Percentiles rank a stretch among this genome's conserved stretches.
Conservation (phyloP, 2,113 vertebrate genomes). For the Ibidorhyncha struthersii region DNA sequence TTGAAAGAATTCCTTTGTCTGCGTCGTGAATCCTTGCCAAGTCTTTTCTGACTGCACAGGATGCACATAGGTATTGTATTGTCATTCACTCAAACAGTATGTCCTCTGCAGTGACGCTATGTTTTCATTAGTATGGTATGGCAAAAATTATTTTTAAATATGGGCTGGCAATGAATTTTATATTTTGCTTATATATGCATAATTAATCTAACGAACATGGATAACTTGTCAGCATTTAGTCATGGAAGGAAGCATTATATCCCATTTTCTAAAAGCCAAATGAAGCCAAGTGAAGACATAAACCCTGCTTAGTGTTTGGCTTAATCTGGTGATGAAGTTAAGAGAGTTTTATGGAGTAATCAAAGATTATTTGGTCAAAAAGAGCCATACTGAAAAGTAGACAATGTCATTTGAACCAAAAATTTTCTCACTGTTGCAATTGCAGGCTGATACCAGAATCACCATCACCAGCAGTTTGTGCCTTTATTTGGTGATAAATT, state of each 20-base stretch:
- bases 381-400: neutral
- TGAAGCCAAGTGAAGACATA: constrained; percentile 1
- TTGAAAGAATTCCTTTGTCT: constrained; percentile 61
- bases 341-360: constrained; percentile 16
- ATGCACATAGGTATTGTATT: constrained; percentile 36
- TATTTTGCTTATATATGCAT: neutral
- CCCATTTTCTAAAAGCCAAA: neutral
- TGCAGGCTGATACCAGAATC: constrained; percentile 42
- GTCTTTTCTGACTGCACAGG: constrained; percentile 33
- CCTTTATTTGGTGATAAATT: constrained; percentile 68
- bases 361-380: constrained; percentile 21
- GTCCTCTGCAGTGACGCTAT: neutral
- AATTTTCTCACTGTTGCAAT: neutral
- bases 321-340: neutral
- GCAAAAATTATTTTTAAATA: constrained; percentile 35
- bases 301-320: neutral
- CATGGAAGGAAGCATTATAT: constrained; percentile 2
- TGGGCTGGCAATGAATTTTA: neutral
- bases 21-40: constrained; percentile 31
- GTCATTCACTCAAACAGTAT: constrained; percentile 25
- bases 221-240: neutral
- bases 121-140: constrained; percentile 21
- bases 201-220: neutral
- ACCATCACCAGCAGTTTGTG: constrained; percentile 53
- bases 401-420: neutral